Percentiles rank a stretch among this genome's conserved stretches.
Evolutionary conservation across 2,113 vertebrate species (phyloP).

Genomic region (Callorhinus ursinus): DNA sequence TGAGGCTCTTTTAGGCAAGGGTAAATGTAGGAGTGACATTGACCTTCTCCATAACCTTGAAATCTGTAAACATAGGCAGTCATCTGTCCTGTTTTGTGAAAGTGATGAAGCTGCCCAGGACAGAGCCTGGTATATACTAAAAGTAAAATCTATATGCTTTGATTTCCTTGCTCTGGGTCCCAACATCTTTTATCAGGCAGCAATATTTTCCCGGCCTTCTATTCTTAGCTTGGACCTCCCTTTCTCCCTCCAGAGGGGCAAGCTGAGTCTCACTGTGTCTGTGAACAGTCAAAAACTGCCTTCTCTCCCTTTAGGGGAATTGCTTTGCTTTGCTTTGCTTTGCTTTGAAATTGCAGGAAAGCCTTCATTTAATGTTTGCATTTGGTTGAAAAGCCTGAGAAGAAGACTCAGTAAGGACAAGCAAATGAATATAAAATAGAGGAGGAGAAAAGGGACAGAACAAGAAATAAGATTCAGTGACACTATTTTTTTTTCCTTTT

Average conservation of each 20-base stretch:
- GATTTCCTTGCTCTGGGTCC: not conserved
- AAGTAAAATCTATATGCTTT: not conserved
- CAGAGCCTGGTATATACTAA: too few relatives aligned
- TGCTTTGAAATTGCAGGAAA: conserved; percentile 63
- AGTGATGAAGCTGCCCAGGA: too few relatives aligned
- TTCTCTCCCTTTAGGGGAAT: conserved; percentile 46
- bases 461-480: conserved; percentile 51
- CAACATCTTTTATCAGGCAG: not conserved
- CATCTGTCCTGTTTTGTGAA: not conserved
- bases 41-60: not conserved
- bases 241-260: not conserved
- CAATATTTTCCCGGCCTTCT: not conserved
- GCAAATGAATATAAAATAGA: conserved; percentile 74
- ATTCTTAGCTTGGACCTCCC: not conserved
- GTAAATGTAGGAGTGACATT: not conserved
- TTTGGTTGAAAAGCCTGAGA: conserved; percentile 68
- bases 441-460: conserved; percentile 38
- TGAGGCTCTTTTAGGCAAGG: not conserved
- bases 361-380: conserved; percentile 66
- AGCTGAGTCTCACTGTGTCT: not conserved
- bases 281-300: not conserved
- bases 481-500: not conserved
- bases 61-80: not conserved
- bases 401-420: conserved; percentile 63
- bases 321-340: conserved; percentile 52